Percentiles rank a stretch among this genome's conserved stretches.
Evolutionary conservation across 1,140 invertebrate genomes (phyloP).

Genomic region (Pseudobourletiella spinata): DNA sequence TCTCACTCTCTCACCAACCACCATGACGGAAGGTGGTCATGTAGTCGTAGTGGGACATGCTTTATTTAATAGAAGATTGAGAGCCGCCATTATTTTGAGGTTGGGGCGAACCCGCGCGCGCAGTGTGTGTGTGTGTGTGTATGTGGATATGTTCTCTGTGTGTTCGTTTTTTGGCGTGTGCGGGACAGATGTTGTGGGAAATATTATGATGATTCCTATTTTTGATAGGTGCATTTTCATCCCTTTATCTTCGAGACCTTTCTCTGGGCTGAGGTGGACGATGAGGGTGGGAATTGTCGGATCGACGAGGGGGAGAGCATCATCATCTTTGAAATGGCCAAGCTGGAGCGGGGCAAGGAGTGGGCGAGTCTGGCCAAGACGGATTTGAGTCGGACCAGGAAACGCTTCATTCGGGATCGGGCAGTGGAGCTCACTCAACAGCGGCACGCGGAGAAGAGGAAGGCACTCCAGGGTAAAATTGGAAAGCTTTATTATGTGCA

Average conservation of each 20-base stretch:
- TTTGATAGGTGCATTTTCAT: conserved; percentile 22
- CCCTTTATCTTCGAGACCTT: conserved; percentile 30
- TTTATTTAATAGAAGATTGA: too few species aligned
- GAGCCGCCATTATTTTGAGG: too few species aligned
- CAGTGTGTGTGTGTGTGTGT: too few species aligned
- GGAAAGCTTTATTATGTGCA: neutral
- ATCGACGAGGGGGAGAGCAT: conserved; percentile 13
- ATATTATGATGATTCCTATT: conserved; percentile 3
- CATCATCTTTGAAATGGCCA: conserved; percentile 19
- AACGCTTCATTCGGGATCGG: neutral
- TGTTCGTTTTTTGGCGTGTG: too few species aligned
- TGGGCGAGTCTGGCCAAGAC: conserved; percentile 11
- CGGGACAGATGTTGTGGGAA: too few species aligned
- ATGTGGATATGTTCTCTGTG: too few species aligned
- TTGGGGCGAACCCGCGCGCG: too few species aligned
- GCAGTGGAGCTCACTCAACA: conserved; percentile 16
- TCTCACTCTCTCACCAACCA: too few species aligned
- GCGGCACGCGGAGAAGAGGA: neutral
- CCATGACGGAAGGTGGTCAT: too few species aligned
- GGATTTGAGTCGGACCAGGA: conserved; percentile 1
- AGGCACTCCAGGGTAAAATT: conserved; percentile 7
- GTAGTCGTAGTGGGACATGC: too few species aligned
- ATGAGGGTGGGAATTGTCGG: conserved; percentile 18
- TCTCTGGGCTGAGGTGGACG: conserved; percentile 21
- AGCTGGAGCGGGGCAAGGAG: conserved; percentile 3